These are phyloP conservation scores for Leptopilina boulardi DNA, from an alignment of 1,140 invertebrate genomes.

Conservation along the genomic window DNA sequence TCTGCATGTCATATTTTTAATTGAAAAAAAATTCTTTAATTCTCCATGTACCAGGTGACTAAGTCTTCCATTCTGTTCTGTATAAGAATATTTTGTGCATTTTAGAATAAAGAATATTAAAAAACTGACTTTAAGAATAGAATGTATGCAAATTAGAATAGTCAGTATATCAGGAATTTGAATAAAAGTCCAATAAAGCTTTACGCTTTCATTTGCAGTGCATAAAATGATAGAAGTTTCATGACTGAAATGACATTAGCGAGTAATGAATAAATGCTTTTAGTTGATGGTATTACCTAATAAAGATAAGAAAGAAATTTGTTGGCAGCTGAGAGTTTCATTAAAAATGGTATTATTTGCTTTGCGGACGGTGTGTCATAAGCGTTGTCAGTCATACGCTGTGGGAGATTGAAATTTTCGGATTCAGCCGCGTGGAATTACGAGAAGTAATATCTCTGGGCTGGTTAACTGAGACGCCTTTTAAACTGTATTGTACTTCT, in stretches of 20 bases:
- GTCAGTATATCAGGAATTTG: too few species aligned
- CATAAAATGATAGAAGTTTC: not conserved
- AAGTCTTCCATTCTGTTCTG: too few species aligned
- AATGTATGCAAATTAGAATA: too few species aligned
- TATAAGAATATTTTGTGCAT: too few species aligned
- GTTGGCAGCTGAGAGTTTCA: not conserved
- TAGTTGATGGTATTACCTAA: not conserved
- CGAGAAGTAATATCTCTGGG: conserved; percentile 42
- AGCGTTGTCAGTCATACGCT: not conserved
- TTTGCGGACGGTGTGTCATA: not conserved
- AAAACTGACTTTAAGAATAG: too few species aligned
- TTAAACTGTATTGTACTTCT: conserved; percentile 51
- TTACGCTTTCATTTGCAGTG: not conserved
- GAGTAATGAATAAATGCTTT: not conserved
- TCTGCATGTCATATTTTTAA: too few species aligned
- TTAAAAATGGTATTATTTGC: not conserved
- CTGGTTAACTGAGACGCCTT: conserved; percentile 49
- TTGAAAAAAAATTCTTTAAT: too few species aligned
- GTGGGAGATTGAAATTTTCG: conserved; percentile 4
- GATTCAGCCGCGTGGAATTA: conserved; percentile 44
- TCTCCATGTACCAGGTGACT: too few species aligned
- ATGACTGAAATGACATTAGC: not conserved
- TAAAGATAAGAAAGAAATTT: not conserved
- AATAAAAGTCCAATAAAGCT: not conserved
- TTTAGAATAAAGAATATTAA: too few species aligned